phyloP scores from a whole-genome alignment of 2,113 vertebrate species.

The Albula glossodonta region DNA sequence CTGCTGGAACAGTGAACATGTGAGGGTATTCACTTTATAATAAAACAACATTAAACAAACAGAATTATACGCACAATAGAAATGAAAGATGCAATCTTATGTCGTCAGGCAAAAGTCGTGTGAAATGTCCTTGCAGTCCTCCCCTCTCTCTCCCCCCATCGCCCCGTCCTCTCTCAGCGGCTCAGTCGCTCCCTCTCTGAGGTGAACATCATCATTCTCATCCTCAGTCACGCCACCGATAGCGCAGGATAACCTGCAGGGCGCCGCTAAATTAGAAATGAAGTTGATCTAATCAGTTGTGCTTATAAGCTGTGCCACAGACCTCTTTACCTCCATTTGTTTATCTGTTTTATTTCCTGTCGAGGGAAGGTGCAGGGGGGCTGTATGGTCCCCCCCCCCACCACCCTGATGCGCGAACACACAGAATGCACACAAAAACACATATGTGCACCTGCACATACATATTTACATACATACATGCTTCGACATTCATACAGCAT shows the following conservation, averaged over 20 bases:
- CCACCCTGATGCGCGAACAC: background rate
- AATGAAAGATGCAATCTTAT: too few relatives aligned
- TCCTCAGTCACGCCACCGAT: conserved; percentile 29
- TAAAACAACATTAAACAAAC: too few relatives aligned
- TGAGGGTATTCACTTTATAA: too few relatives aligned
- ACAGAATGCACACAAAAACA: background rate
- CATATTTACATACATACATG: background rate
- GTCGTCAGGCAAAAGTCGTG: too few relatives aligned
- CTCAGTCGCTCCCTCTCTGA: conserved; percentile 11
- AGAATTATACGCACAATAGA: too few relatives aligned
- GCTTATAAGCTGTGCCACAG: background rate
- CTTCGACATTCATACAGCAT: background rate
- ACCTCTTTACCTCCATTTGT: background rate
- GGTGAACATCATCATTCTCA: background rate
- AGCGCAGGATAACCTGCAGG: conserved; percentile 46
- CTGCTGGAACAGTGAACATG: too few relatives aligned
- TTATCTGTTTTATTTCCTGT: conserved; percentile 16
- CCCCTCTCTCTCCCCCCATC: background rate
- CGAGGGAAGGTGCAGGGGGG: background rate
- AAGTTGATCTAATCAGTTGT: conserved; percentile 59
- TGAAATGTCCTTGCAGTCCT: background rate
- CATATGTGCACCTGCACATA: background rate
- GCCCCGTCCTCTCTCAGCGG: conserved; percentile 10
- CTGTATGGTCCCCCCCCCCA: background rate
- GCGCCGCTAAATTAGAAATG: conserved; percentile 53